Base-by-base conservation (phyloP, 2,888 invertebrate species). In the Keiferia lycopersicella region DNA sequence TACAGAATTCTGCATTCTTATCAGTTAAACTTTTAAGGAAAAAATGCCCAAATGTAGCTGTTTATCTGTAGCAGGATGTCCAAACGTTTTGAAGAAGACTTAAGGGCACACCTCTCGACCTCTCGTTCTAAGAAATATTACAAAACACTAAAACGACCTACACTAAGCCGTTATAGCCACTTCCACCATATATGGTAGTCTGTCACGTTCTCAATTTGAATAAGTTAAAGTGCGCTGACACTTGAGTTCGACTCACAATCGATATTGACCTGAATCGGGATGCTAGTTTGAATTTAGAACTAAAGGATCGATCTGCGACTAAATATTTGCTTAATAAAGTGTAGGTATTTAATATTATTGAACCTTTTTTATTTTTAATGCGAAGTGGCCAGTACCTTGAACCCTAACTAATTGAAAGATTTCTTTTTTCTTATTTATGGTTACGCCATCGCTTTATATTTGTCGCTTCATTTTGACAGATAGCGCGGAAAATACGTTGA, bases 191-290 rank as follows among this genome's bases (percentile, higher is more conserved):
- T 53, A 53, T 53, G 51, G 51, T 12, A 3, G 22, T 53, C 22
- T 53, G 26, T 50, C 50, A 50, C 50, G 50, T 50, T 50, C 16
- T 50, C 7, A 11, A 50, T 50, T 50, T 50, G 50, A 50, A 50
- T 50, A 50, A 8, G 18, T 20, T 50, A 20, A 50, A 50, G 18
- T 22, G 10, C 20, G 50, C 12, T 50, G 50, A 50, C 20, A 20
- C 20, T 50, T 50, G 20, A 11, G 50, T 22, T 50, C 50, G 50
- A 50, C 11, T 18, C 10, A 1, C 50, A 50, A 18, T 50, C 20
- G 50, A 20, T 50, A 20, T 50, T 50, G 50, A 50, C 50, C 50
- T 50, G 50, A 20, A 50, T 50, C 20, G 8, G 50, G 20, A n/a
- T 8, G 45, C 16, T 45, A 45, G n/a, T 45, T 45, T 45, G n/a